These are phyloP conservation scores for Mystacornis crossleyi DNA, from an alignment of 2,113 vertebrate species.

Conservation along the genomic window DNA sequence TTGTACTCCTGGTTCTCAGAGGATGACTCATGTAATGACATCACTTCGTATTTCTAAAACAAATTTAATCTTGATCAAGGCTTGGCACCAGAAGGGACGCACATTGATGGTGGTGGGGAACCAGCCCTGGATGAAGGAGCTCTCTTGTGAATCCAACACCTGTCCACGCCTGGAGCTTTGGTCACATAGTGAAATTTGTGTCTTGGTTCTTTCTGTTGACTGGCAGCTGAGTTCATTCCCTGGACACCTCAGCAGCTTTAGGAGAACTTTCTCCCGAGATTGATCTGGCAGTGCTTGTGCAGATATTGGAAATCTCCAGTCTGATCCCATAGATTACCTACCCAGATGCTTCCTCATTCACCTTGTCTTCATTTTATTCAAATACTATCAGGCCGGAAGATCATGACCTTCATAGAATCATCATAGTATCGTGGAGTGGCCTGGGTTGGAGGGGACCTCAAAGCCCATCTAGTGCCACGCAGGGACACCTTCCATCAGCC, in stretches of 20 bases:
- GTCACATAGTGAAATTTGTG: not conserved
- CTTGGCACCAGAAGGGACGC: not conserved
- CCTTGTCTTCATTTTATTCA: not conserved
- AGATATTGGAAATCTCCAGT: not conserved
- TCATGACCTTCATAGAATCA: not conserved
- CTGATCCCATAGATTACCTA: not conserved
- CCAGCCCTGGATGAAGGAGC: not conserved
- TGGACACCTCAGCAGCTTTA: not conserved
- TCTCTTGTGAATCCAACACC: not conserved
- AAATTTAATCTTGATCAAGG: not conserved
- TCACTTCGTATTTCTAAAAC: not conserved
- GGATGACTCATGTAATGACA: not conserved
- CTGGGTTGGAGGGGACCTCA: not conserved
- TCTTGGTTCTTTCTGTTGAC: not conserved
- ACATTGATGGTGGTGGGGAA: rapidly evolving
- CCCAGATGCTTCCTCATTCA: not conserved
- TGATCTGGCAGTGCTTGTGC: not conserved
- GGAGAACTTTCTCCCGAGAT: not conserved
- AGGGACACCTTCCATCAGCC: not conserved
- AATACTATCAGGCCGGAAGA: not conserved
- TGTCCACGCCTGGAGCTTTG: not conserved
- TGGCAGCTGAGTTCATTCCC: not conserved
- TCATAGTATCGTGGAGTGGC: rapidly evolving
- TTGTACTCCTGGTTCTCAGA: not conserved
- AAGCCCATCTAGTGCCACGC: too few species aligned